A percentile compares a stretch with the other conserved stretches of the same genome.
These are phyloP conservation scores for Hartigia nigra DNA, from an alignment of 2,888 invertebrate genomes.

Conservation along the genomic window DNA sequence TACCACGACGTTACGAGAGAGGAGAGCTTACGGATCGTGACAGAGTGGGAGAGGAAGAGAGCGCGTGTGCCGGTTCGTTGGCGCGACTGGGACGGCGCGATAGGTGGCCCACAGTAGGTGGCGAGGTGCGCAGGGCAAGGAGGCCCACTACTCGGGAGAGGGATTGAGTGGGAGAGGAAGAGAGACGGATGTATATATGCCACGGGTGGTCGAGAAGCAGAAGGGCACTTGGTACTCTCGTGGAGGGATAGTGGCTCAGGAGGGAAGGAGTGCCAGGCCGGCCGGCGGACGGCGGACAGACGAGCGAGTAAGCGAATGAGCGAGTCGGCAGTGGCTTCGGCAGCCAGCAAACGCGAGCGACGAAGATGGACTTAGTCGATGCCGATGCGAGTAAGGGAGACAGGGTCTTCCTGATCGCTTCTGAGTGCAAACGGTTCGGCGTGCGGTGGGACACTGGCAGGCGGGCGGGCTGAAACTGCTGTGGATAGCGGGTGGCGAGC, in stretches of 20 bases:
- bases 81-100: conserved; percentile 22
- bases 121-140: conserved; percentile 32
- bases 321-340: conserved; percentile 21
- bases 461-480: conserved; percentile 44
- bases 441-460: conserved; percentile 65
- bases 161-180: conserved; percentile 29
- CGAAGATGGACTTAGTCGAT: conserved; percentile 21
- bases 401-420: conserved; percentile 21
- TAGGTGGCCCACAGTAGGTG: conserved; percentile 27
- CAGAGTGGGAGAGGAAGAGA: conserved; percentile 27
- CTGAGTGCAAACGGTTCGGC: conserved; percentile 63
- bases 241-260: conserved; percentile 23
- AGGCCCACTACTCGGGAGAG: conserved; percentile 19
- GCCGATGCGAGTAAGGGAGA: conserved; percentile 11
- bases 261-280: conserved; percentile 16
- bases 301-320: conserved; percentile 14
- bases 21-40: conserved; percentile 36
- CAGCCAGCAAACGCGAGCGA: conserved; percentile 24
- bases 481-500: conserved; percentile 35
- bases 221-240: conserved; percentile 16
- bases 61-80: conserved; percentile 20
- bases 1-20: conserved; percentile 18
- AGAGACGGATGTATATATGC: conserved; percentile 32
- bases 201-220: conserved; percentile 31
- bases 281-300: conserved; percentile 9